These are phyloP conservation scores for Anoplolepis gracilipes DNA, from an alignment of 1,140 invertebrate species.

Conservation along the genomic window DNA sequence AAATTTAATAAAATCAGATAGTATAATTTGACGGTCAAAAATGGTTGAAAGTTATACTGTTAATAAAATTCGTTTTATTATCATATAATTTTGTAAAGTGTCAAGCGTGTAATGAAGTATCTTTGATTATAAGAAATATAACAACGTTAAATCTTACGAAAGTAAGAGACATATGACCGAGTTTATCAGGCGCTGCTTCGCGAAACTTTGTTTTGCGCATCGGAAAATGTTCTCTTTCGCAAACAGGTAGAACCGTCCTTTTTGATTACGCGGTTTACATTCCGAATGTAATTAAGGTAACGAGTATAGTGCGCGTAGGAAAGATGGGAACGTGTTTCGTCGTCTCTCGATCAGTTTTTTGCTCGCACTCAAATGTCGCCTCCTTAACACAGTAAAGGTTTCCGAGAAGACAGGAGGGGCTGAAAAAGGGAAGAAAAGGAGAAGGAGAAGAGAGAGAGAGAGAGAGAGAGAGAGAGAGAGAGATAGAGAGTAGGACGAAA, in stretches of 20 bases:
- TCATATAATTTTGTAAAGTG: not conserved
- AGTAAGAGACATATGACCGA: not conserved
- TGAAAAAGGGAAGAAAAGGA: not conserved
- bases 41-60: not conserved
- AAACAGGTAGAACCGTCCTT: not conserved
- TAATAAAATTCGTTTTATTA: not conserved
- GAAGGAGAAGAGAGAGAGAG: not conserved
- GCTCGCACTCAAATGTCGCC: conserved; percentile 39
- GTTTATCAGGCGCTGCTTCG: conserved; percentile 26
- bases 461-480: not conserved
- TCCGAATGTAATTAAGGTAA: conserved; percentile 56
- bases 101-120: not conserved
- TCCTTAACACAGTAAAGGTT: conserved; percentile 32
- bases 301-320: conserved; percentile 5
- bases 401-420: not conserved
- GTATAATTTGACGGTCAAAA: not conserved
- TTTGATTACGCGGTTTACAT: conserved; percentile 53
- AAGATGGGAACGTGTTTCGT: not conserved
- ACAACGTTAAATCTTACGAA: conserved; percentile 1
- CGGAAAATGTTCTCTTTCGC: conserved; percentile 29
- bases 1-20: not conserved
- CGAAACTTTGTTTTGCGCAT: conserved; percentile 8
- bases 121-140: not conserved
- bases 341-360: conserved; percentile 50
- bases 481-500: conserved; percentile 15